These are phyloP conservation scores for Campoletis raptor DNA, from an alignment of 2,888 invertebrate species.

Conservation along the genomic window DNA sequence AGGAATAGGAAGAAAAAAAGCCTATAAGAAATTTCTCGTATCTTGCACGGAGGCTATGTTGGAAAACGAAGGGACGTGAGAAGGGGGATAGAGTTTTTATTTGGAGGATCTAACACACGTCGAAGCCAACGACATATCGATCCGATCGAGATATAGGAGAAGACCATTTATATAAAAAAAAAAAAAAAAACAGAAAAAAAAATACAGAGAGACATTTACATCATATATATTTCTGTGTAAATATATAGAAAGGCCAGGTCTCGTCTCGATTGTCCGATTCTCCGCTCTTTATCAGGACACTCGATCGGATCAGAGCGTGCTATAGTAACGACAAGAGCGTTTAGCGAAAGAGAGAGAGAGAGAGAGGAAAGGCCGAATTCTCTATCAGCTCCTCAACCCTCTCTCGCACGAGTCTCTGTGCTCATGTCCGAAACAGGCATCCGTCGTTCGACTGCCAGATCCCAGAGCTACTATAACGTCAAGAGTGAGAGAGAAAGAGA, in stretches of 20 bases:
- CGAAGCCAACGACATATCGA: slow-evolving; percentile 72
- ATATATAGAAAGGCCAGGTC: slow-evolving; percentile 17
- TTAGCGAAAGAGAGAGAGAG: slow-evolving; percentile 35
- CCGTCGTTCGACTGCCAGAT: slow-evolving; percentile 63
- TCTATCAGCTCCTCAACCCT: slow-evolving; percentile 48
- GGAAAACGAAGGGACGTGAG: background rate
- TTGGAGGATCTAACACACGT: slow-evolving; percentile 52
- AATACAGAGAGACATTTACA: background rate
- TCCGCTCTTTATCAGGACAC: slow-evolving; percentile 73
- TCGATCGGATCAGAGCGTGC: slow-evolving; percentile 73
- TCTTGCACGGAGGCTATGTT: slow-evolving; percentile 1
- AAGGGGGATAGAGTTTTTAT: slow-evolving; percentile 20
- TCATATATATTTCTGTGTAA: slow-evolving; percentile 1
- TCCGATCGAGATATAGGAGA: slow-evolving; percentile 67
- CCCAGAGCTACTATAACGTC: slow-evolving; percentile 59
- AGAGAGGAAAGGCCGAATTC: slow-evolving; percentile 59
- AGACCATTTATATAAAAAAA: slow-evolving; percentile 29
- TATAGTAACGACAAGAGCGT: slow-evolving; percentile 41
- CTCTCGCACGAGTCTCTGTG: slow-evolving; percentile 70
- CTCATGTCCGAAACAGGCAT: slow-evolving; percentile 74
- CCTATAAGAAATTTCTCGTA: slow-evolving; percentile 40
- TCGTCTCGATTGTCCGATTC: slow-evolving; percentile 73
- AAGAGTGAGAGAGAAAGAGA: slow-evolving; percentile 34
- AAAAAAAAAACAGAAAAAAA: background rate
- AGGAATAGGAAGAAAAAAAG: slow-evolving; percentile 35